These are phyloP conservation scores for Cavia porcellus DNA, from an alignment of 2,113 vertebrate genomes.

Conservation along the genomic window DNA sequence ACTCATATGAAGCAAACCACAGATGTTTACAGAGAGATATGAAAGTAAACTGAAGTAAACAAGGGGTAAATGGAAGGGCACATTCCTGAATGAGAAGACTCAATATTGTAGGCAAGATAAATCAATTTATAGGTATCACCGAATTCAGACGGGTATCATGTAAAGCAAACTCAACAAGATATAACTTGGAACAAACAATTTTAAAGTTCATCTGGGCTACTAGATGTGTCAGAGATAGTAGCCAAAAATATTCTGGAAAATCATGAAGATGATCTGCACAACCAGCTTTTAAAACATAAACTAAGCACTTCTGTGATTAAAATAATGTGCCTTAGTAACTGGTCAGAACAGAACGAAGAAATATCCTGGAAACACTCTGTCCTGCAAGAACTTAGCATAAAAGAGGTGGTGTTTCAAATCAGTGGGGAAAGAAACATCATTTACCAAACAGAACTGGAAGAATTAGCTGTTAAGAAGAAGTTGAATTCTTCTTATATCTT, in stretches of 20 bases:
- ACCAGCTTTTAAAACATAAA: constrained; percentile 60
- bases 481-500: constrained; percentile 44
- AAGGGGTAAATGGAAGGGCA: constrained; percentile 40
- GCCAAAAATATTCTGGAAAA: constrained; percentile 64
- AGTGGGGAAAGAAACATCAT: background rate
- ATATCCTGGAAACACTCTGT: background rate
- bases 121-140: constrained; percentile 54
- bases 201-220: constrained; percentile 27
- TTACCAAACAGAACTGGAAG: constrained; percentile 35
- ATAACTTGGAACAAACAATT: constrained; percentile 53
- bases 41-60: constrained; percentile 75
- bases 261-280: background rate
- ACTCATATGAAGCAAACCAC: constrained; percentile 50
- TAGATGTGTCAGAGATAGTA: constrained; percentile 6
- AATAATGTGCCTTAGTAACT: background rate
- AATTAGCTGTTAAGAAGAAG: constrained; percentile 42
- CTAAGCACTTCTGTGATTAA: constrained; percentile 41
- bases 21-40: constrained; percentile 76
- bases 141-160: constrained; percentile 43
- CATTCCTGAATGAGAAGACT: constrained; percentile 30
- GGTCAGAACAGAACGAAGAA: constrained; percentile 18
- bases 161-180: constrained; percentile 40
- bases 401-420: background rate
- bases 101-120: constrained; percentile 50
- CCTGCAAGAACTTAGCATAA: constrained; percentile 5